Conservation (phyloP, 2,888 invertebrate genomes). For the Eupithecia abbreviata region DNA sequence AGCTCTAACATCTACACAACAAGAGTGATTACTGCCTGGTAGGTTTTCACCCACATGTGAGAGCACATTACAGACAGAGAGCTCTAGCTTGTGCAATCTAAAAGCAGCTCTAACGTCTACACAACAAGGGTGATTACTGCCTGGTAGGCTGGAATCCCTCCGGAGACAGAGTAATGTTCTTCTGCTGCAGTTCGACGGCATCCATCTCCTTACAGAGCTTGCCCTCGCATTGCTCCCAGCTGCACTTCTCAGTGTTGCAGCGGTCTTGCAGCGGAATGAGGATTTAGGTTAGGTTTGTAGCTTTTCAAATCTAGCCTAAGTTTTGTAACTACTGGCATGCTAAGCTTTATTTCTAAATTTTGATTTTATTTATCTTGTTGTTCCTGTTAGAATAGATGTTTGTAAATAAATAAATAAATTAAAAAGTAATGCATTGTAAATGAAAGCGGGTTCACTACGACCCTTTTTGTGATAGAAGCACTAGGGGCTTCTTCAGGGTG, state of each 20-base stretch:
- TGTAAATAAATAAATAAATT: background rate
- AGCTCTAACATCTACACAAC: constrained; percentile 5
- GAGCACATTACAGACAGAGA: too few species aligned
- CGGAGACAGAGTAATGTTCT: constrained; percentile 55
- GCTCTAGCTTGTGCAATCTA: background rate
- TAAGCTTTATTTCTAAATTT: background rate
- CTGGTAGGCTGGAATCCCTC: constrained; percentile 53
- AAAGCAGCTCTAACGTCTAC: constrained; percentile 15
- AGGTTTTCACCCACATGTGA: background rate
- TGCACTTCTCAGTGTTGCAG: constrained; percentile 76
- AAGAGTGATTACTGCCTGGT: constrained; percentile 1
- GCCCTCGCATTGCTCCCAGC: constrained; percentile 78
- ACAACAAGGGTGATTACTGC: constrained; percentile 36
- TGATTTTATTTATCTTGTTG: too few species aligned
- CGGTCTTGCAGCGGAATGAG: constrained; percentile 62
- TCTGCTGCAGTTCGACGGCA: constrained; percentile 71
- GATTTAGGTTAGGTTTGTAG: background rate
- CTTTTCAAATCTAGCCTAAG: background rate
- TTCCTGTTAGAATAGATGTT: too few species aligned
- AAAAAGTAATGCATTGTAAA: background rate
- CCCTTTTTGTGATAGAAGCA: too few species aligned
- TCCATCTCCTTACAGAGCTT: constrained; percentile 78
- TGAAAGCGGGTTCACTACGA: background rate
- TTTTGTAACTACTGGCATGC: background rate
- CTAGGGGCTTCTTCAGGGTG: too few species aligned